Base-by-base conservation (phyloP, 1,140 invertebrate species). In the Ptiloglossa arizonensis region DNA sequence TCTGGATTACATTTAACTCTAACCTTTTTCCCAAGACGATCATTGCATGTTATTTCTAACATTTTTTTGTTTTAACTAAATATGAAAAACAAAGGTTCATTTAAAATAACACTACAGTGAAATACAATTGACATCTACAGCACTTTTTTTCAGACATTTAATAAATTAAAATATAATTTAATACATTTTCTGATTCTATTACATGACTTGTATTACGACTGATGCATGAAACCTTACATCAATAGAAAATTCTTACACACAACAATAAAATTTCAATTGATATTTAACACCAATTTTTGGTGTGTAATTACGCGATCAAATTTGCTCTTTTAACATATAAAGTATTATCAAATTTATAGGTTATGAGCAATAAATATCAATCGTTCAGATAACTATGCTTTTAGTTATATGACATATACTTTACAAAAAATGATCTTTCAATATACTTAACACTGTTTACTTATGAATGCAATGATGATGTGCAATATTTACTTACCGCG, bases 21-120 rank as follows among this genome's bases (percentile, higher is more conserved):
- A 29, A 98, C 97, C 93, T 99, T 99, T 85, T 96, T 99, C 0
- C 99, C 99, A 60, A 99, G 93, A 71, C 99, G 96, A 93, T 99
- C 99, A 91, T 99, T 99, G 88, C 98, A 99, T 0, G 98, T 99
- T 63, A 99, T 97, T 95, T 99, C 99, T 88, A 99, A 95, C 99
- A 99, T 99, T 91, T 90, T 94, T 56, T 66, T 57, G 57, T 64
- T n/a, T 22, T 66, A 19, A 50, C 38, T 32, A n/a, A 38, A 19
- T 11, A 24, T 19, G 32, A 54, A 35, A 60, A 54, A 69, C 22
- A 56, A 48, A 74, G 24, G 1, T 50, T 60, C 35, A 11, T 32
- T 35, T 56, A 29, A 13, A 32, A 63, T 19, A 5, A 15, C 32
- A 19, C 69, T 67, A 41, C 13, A 9, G 48, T 22, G 1, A 5